phyloP scores from a whole-genome alignment of 2,888 invertebrate genomes.

The Agrenia bidenticulata region DNA sequence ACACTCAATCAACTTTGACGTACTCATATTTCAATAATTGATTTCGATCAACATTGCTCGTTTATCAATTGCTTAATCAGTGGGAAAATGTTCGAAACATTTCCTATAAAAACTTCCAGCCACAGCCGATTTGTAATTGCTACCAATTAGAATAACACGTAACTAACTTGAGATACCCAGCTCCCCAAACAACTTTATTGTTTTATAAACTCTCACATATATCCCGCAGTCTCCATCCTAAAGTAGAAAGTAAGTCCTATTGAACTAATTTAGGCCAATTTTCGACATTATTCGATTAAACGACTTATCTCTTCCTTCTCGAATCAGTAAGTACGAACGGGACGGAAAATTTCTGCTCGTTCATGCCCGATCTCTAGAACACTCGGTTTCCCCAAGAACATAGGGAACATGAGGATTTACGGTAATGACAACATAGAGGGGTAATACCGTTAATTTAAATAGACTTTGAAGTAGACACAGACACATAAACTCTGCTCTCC shows the following conservation, averaged over 20 bases:
- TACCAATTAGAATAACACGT: too few relatives aligned
- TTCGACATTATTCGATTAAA: conserved; percentile 45
- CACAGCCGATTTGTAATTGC: too few relatives aligned
- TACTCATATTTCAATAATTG: too few relatives aligned
- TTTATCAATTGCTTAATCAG: too few relatives aligned
- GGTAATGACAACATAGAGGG: conserved; percentile 42
- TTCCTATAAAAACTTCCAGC: too few relatives aligned
- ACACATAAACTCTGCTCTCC: neutral
- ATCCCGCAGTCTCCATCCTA: too few relatives aligned
- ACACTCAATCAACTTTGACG: too few relatives aligned
- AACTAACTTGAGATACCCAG: neutral
- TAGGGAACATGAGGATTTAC: conserved; percentile 40
- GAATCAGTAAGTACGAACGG: conserved; percentile 24
- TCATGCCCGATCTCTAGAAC: too few relatives aligned
- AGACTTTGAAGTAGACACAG: conserved; percentile 28
- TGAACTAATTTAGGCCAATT: conserved; percentile 44
- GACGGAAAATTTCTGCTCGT: neutral
- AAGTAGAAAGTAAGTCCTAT: conserved; percentile 16
- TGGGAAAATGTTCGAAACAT: too few relatives aligned
- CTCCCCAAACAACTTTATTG: too few relatives aligned
- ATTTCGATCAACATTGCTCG: too few relatives aligned
- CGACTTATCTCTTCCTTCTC: conserved; percentile 17
- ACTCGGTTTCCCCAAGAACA: neutral
- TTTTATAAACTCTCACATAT: too few relatives aligned
- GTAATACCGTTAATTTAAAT: conserved; percentile 48